Evolutionary conservation across 2,797 vertebrate species (phyloP).

Genomic region (Ibycter americanus): DNA sequence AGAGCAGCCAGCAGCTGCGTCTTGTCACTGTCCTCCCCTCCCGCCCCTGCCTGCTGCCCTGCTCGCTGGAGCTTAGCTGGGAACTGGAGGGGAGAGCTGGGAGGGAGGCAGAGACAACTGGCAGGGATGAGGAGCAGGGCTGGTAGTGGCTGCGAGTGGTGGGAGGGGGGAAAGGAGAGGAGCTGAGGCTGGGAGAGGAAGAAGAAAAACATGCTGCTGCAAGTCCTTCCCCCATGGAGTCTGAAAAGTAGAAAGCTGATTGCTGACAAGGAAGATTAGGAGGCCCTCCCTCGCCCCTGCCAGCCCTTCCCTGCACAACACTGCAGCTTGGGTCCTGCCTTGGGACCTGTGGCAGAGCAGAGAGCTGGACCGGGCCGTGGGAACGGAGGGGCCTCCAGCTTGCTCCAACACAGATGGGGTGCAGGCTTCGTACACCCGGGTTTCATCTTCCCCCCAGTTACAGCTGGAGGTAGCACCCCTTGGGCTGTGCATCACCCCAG

Average conservation of each 20-base stretch:
- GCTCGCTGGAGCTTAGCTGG: conserved; percentile 35
- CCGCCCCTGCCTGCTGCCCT: not conserved
- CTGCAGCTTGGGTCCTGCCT: not conserved
- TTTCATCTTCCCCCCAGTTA: not conserved
- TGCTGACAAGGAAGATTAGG: conserved; percentile 41
- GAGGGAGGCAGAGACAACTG: conserved; percentile 6
- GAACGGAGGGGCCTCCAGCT: not conserved
- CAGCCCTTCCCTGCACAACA: not conserved
- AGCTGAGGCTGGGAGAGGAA: conserved; percentile 14
- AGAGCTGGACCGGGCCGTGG: not conserved
- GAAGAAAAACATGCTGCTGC: conserved; percentile 48
- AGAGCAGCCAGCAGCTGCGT: conserved; percentile 20
- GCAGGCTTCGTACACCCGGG: not conserved
- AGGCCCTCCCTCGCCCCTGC: not conserved
- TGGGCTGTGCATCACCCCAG: not conserved
- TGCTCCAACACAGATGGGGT: not conserved
- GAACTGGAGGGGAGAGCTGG: not conserved
- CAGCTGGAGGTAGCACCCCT: not conserved
- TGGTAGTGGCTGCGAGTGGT: not conserved
- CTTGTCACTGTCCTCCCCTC: conserved; percentile 26
- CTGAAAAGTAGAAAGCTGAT: not conserved
- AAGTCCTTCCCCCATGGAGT: not conserved
- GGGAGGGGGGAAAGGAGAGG: not conserved
- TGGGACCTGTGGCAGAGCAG: not conserved
- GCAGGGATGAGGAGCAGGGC: not conserved